Conservation (phyloP, 2,888 invertebrate genomes). For the Mongoloraphidia duomilia region DNA sequence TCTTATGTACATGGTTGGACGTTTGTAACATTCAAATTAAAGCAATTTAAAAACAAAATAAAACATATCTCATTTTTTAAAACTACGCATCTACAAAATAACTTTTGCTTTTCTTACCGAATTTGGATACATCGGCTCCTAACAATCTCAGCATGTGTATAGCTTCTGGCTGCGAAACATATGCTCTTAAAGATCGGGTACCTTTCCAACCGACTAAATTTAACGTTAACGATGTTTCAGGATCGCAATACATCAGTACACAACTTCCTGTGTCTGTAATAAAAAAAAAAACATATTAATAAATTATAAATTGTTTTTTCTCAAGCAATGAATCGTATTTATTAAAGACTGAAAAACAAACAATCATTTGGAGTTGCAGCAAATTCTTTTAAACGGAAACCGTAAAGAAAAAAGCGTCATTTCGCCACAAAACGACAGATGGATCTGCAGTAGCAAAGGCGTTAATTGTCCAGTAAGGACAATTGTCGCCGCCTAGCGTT, state of each 20-base stretch:
- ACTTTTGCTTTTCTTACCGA: constrained; percentile 39
- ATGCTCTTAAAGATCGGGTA: constrained; percentile 70
- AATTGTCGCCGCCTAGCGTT: no score
- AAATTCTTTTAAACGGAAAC: background rate
- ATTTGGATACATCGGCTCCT: constrained; percentile 75
- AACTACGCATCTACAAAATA: background rate
- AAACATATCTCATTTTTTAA: no score
- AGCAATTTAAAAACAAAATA: no score
- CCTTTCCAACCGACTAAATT: constrained; percentile 86
- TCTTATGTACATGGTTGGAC: no score
- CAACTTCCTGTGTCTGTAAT: constrained; percentile 56
- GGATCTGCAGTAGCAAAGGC: no score
- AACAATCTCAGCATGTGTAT: constrained; percentile 75
- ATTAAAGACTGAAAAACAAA: no score
- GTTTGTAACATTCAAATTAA: no score
- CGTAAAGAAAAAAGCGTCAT: no score
- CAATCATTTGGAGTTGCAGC: background rate
- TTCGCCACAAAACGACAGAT: no score
- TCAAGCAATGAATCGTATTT: no score
- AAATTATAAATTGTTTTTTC: constrained; percentile 13
- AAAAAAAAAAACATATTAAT: constrained; percentile 20
- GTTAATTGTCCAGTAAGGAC: no score
- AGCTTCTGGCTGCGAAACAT: constrained; percentile 71
- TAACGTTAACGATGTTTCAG: constrained; percentile 34
- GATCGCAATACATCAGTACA: constrained; percentile 48